Conservation (phyloP, 2,113 vertebrate species). For the Cavia aperea region DNA sequence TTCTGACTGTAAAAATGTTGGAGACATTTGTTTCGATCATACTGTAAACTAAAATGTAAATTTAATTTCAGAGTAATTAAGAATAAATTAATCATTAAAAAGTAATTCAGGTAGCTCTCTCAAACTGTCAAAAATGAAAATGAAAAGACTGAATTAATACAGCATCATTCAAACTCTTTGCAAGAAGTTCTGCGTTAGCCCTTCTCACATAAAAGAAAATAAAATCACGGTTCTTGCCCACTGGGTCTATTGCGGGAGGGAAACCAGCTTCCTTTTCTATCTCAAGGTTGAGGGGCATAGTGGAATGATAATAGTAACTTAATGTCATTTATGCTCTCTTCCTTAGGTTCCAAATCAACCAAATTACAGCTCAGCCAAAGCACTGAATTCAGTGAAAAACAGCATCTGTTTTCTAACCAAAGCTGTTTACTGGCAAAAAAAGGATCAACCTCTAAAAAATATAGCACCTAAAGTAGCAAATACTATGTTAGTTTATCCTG, state of each 20-base stretch:
- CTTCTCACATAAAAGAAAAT: background rate
- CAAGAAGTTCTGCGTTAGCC: background rate
- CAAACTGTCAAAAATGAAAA: background rate
- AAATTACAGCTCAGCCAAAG: background rate
- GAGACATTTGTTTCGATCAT: background rate
- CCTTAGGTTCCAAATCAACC: background rate
- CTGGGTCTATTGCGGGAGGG: accelerated
- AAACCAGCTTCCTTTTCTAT: background rate
- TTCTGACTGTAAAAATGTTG: background rate
- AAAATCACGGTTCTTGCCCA: background rate
- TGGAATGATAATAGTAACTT: slow-evolving; percentile 31
- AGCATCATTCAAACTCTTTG: background rate
- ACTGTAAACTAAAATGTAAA: background rate
- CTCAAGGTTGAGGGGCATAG: background rate
- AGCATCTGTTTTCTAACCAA: slow-evolving; percentile 27
- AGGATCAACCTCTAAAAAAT: background rate
- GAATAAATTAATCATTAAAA: background rate
- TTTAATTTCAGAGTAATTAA: slow-evolving; percentile 14
- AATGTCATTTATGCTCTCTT: background rate
- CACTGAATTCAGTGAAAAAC: slow-evolving; percentile 49
- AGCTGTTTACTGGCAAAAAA: background rate
- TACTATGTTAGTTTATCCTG: slow-evolving; percentile 32
- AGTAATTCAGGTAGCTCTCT: background rate
- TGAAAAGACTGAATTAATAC: background rate
- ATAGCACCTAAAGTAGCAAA: background rate